phyloP scores from a whole-genome alignment of 2,113 vertebrate genomes.

The Eulemur macaco region DNA sequence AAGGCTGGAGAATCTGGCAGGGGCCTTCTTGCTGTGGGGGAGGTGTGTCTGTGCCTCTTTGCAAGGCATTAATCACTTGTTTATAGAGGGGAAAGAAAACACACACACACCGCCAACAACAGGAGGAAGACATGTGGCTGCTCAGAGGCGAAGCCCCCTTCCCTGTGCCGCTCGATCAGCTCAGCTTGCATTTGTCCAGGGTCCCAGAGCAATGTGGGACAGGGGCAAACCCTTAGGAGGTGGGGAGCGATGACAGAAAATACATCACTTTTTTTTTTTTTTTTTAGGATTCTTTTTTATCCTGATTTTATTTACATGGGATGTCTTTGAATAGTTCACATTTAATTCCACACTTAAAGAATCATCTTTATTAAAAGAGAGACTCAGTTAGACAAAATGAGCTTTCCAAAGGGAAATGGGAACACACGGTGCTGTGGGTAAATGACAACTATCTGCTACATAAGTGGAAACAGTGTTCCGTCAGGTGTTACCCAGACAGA shows the following conservation, averaged over 20 bases:
- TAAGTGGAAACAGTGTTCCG: accelerated
- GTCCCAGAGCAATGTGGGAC: not conserved
- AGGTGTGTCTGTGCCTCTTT: slow-evolving; percentile 65
- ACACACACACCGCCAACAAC: not conserved
- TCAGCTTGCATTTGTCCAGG: not conserved
- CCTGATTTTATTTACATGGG: not conserved
- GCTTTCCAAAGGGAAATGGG: accelerated
- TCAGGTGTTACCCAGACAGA: not conserved
- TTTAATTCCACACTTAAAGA: not conserved
- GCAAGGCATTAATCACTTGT: slow-evolving; percentile 77
- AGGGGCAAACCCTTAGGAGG: not conserved
- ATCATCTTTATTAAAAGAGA: not conserved
- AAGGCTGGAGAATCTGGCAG: slow-evolving; percentile 78
- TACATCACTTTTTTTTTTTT: not conserved
- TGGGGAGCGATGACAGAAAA: not conserved
- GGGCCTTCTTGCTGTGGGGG: slow-evolving; percentile 60
- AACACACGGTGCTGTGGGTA: accelerated
- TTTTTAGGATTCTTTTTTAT: not conserved
- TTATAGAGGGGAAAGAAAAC: not conserved
- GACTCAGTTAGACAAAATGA: not conserved
- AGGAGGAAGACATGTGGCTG: not conserved
- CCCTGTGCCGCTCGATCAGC: not conserved
- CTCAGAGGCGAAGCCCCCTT: not conserved
- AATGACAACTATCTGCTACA: not conserved
- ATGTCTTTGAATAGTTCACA: not conserved